A percentile compares a stretch with the other conserved stretches of the same genome.
Conservation (phyloP, 2,113 vertebrate species). For the Mohoua ochrocephala region DNA sequence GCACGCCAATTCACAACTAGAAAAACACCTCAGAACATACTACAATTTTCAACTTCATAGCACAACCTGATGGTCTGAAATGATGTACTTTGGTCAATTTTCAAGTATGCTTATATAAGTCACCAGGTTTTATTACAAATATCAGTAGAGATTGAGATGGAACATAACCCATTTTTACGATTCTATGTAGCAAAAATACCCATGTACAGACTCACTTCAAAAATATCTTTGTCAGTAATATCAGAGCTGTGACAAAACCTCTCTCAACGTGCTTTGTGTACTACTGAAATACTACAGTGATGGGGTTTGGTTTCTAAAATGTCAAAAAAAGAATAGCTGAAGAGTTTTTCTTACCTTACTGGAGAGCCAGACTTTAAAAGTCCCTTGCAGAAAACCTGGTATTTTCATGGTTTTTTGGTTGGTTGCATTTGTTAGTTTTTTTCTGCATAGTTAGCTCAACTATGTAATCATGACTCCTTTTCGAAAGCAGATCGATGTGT, state of each 20-base stretch:
- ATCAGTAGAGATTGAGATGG: background rate
- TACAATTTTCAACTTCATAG: background rate
- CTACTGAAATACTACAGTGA: background rate
- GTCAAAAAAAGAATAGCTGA: background rate
- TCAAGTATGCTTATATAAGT: background rate
- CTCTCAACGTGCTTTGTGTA: background rate
- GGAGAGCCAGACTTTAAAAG: background rate
- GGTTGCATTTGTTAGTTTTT: background rate
- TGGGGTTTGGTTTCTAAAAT: background rate
- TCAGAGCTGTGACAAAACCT: background rate
- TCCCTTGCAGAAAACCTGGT: background rate
- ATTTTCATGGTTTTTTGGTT: background rate
- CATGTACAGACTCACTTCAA: background rate
- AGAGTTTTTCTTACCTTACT: background rate
- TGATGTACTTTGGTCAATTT: accelerated
- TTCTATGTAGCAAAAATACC: background rate
- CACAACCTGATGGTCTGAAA: background rate
- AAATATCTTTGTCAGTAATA: background rate
- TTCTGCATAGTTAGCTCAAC: background rate
- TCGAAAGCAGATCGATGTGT: background rate
- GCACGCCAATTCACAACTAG: background rate
- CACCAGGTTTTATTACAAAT: background rate
- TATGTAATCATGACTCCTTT: background rate
- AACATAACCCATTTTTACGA: background rate
- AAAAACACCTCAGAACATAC: background rate